Evolutionary conservation across 2,113 vertebrate species (phyloP), one percentile per base, ranked within the genome.

Genomic region (Lophura nycthemera): DNA sequence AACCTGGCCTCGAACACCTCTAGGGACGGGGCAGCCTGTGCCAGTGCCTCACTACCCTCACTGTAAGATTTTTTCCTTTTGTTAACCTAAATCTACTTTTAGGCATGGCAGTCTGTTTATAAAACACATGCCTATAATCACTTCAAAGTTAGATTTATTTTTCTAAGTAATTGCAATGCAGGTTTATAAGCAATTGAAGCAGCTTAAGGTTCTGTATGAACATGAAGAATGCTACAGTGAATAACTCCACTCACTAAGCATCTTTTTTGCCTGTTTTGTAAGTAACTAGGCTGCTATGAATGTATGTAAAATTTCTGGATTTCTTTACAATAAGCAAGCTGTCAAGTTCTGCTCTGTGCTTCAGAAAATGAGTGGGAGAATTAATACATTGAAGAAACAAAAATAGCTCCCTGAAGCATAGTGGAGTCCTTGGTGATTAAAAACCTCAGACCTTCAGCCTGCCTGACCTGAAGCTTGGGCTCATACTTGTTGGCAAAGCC

Each of bases 351-450:
- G 5, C 29, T 93, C 79, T 83, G 25, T 60, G 64, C 75, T 88
- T 86, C 38, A 67, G 82, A 85, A 93, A 93, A 94, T 42, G 79
- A 64, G 79, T 93, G 79, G 85, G 69, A 91, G 69, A 83, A 90
- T 95, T 96, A 96, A 94, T 95, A 71, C 19, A 47, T 8, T 20
- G 76, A 83, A 89, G 65, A 74, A 86, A 74, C 90, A 88, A 93
- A 95, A 95, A 94, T 88, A 94, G 29, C 25, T 67, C 38, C 5
- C 1, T 74, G 45, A 92, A 80, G 45, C 74, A 47, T 56, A 66
- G 86, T 73, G 48, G 25, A 70, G 32, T 74, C 80, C 42, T 83
- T 21, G 40, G 38, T 88, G 90, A 77, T 83, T 86, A 88, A 86
- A 90, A 66, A 66, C 9, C 18, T 30, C 34, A 71, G 25, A 12